Evolutionary conservation across 2,888 invertebrate species (phyloP).

Genomic region (Acanthopleura granulata): DNA sequence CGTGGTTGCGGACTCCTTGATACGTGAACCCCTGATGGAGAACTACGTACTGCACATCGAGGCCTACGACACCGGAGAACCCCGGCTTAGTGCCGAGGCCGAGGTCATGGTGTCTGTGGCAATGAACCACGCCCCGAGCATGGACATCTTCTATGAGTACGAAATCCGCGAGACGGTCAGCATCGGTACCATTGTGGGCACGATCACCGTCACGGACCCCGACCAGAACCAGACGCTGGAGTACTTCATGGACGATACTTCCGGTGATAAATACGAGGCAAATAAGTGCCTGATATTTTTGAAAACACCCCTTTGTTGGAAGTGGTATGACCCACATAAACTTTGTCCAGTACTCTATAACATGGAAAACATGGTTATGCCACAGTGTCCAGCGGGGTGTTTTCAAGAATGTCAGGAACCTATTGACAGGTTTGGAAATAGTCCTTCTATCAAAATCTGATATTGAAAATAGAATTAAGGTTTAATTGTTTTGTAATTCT

Average conservation of each 20-base stretch:
- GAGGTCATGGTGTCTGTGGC: conserved; percentile 32
- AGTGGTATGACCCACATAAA: too few species aligned
- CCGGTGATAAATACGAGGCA: neutral
- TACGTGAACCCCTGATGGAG: conserved; percentile 28
- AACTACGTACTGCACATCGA: conserved; percentile 30
- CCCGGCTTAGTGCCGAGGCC: conserved; percentile 24
- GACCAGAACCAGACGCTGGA: conserved; percentile 23
- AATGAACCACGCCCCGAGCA: conserved; percentile 30
- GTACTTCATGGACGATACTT: conserved; percentile 19
- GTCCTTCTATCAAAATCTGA: too few species aligned
- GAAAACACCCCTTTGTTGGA: too few species aligned
- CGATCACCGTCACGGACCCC: conserved; percentile 27
- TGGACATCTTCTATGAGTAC: conserved; percentile 22
- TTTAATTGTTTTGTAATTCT: too few species aligned
- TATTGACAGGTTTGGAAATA: too few species aligned
- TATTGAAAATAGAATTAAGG: too few species aligned
- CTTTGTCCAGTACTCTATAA: too few species aligned
- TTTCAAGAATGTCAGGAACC: too few species aligned
- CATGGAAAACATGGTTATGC: too few species aligned
- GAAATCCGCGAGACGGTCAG: conserved; percentile 26
- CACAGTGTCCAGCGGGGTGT: too few species aligned
- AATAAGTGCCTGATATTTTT: too few species aligned
- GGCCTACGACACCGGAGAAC: conserved; percentile 35
- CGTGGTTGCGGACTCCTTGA: conserved; percentile 28
- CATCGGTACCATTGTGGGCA: conserved; percentile 26